Evolutionary conservation across 1,140 invertebrate species (phyloP), one percentile per base, ranked within the genome.

Genomic region (Antheraea pernyi): DNA sequence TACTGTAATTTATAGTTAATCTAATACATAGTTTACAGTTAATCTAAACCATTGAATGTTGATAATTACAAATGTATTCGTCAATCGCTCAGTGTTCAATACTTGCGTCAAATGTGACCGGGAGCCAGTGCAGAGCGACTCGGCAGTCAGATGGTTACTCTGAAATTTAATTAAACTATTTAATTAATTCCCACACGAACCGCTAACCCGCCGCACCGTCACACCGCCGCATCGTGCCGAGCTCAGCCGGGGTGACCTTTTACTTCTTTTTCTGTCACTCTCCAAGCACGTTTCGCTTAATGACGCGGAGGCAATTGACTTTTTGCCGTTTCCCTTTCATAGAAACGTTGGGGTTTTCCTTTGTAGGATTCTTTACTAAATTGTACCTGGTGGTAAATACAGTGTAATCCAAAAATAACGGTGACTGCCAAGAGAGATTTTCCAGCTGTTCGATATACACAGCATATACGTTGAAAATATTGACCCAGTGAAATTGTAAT

Each of bases 91-190:
- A 53, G 16, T 1, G 11, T n/a, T 53, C 46, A 16, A 2, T 13
- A 53, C 46, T 53, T 53, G 46, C 46, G 46, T n/a, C 46, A n/a
- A 53, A 6, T 53, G 46, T 13, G 46, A 16, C 46, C 46, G 46
- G 13, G 2, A 11, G 39, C 39, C 39, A 18, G 13, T 30, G 19
- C 62, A 7, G 9, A 36, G 42, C 67, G n/a, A 59, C 68, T 19
- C 36, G 6, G 19, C 60, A 64, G 16, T 72, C 59, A 66, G 59
- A 68, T 68, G 72, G 66, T 60, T n/a, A 67, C 63, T 69, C 65
- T 77, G 69, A 74, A 77, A 72, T 77, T 71, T 72, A 77, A 77
- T 77, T 74, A 77, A 74, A 77, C 68, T 74, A 74, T 77, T 77
- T 77, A 77, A 77, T 77, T 74, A 74, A 74, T 70, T 59, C 59